Base-by-base conservation (phyloP, 2,797 vertebrate species). In the Sebastes melanostomus region DNA sequence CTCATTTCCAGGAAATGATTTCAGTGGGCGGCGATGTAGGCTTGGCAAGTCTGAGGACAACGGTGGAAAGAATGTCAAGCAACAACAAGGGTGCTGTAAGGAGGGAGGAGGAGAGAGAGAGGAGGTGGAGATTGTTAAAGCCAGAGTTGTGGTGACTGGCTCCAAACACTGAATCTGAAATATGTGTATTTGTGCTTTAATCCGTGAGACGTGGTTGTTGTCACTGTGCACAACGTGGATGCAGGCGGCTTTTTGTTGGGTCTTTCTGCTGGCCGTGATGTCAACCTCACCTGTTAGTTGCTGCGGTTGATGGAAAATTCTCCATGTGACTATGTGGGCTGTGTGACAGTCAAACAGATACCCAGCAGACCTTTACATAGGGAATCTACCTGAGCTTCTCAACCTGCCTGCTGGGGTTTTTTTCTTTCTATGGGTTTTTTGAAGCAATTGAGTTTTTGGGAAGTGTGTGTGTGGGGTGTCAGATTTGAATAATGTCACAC, bases 1-100 rank as follows among this genome's bases (percentile, higher is more conserved):
- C 75, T 83, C 42, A 74, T 84, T 93, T 93, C 90, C 90, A 87
- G 90, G 89, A 93, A 92, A 84, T 85, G 78, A 80, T 86, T 86
- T 92, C 82, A 86, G 86, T 85, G 87, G 90, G 42, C 27, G 86
- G 87, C 66, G 5, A 62, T 69, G 80, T 55, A 18, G 66, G 60
- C 63, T 84, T 59, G 55, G 85, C 67, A 85, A 62, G 18, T 58
- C 18, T 4, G 55, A 86, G 79, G 74, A 83, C 61, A 68, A 65
- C 66, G 9, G 58, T 79, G 84, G 82, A 90, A 89, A 88, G 88
- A 89, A 89, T 85, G 77, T 90, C 63, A 75, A 72, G 65, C 77
- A 73, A 71, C 78, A 70, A 38, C 14, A 72, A 6, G 4, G 69
- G 60, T 42, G 14, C 38, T 42, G 85, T 85, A 18, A 50, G 46